phyloP scores from a whole-genome alignment of 2,797 vertebrate species.

The Psittacula echo region DNA sequence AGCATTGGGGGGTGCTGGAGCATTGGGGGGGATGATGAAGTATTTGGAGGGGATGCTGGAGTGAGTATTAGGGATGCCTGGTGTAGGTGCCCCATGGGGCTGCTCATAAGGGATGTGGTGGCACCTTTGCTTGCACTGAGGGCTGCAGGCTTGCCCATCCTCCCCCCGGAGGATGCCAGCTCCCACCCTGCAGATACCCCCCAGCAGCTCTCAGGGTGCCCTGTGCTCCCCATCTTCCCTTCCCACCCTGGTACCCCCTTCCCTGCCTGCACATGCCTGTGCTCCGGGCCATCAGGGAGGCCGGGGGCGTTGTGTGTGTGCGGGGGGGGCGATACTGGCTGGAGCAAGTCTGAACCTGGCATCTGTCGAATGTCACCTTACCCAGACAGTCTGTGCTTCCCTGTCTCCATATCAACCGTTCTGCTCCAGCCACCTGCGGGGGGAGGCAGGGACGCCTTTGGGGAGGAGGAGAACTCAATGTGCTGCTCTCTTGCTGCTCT shows the following conservation, averaged over 20 bases:
- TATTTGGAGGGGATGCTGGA: no score
- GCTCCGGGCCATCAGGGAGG: neutral
- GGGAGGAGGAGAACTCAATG: neutral
- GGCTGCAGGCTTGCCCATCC: neutral
- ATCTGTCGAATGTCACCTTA: conserved; percentile 70
- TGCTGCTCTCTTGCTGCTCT: neutral
- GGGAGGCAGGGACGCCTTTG: conserved; percentile 50
- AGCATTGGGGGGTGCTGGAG: no score
- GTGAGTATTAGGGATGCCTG: neutral
- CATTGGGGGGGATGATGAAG: neutral
- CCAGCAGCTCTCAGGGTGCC: neutral
- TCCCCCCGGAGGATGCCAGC: neutral
- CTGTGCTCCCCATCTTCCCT: neutral
- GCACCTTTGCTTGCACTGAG: fast-evolving
- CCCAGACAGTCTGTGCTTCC: conserved; percentile 58
- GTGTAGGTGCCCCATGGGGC: neutral
- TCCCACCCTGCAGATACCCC: neutral
- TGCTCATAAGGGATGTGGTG: neutral
- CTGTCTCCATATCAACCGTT: conserved; percentile 71
- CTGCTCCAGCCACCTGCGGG: conserved; percentile 68
- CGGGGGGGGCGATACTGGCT: conserved; percentile 1
- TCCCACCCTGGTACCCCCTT: neutral
- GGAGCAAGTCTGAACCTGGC: conserved; percentile 55
- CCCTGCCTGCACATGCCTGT: neutral
- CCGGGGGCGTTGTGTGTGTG: neutral